Evolutionary conservation across 2,888 invertebrate genomes (phyloP), one percentile per base, ranked within the genome.

Genomic region (Pemphredon lugubris): DNA sequence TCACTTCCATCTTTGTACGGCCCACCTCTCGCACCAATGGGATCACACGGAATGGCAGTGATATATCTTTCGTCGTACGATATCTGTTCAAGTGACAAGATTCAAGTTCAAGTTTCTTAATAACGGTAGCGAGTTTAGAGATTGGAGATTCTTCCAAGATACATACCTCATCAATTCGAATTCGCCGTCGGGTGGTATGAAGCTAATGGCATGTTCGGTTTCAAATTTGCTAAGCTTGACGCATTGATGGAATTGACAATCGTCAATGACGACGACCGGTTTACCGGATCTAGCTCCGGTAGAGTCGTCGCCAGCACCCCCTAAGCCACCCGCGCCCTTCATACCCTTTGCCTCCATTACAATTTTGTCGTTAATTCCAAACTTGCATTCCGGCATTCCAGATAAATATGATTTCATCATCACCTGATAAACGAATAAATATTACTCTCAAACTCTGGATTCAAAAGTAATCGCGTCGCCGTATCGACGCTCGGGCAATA

Each of bases 381-480:
- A 99, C 92, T 99, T 99, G 92, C 99, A 99, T 90, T 99, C 99
- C 0, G 99, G 99, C 99, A 99, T 99, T 30, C 99, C 99, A 20
- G 98, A 98, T 68, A 99, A 92, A 90, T 99, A 99, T 0, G 98
- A 98, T 91, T 99, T 99, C 99, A 99, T 99, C 34, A 99, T 98
- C 58, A 99, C 98, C 89, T 90, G 44, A 23, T 65, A 48, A 13
- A 4, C 11, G n/a, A 2, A 30, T 59, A 26, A 47, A 45, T 7
- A 30, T 30, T 6, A 30, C n/a, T n/a, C n/a, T n/a, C n/a, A n/a
- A n/a, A n/a, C n/a, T n/a, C n/a, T n/a, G n/a, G n/a, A n/a, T n/a
- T n/a, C n/a, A n/a, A n/a, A n/a, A n/a, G n/a, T n/a, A n/a, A n/a
- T n/a, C n/a, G n/a, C n/a, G n/a, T n/a, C n/a, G n/a, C n/a, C n/a